These are phyloP conservation scores for Daboia siamensis DNA, from an alignment of 2,113 vertebrate genomes.

Conservation along the genomic window DNA sequence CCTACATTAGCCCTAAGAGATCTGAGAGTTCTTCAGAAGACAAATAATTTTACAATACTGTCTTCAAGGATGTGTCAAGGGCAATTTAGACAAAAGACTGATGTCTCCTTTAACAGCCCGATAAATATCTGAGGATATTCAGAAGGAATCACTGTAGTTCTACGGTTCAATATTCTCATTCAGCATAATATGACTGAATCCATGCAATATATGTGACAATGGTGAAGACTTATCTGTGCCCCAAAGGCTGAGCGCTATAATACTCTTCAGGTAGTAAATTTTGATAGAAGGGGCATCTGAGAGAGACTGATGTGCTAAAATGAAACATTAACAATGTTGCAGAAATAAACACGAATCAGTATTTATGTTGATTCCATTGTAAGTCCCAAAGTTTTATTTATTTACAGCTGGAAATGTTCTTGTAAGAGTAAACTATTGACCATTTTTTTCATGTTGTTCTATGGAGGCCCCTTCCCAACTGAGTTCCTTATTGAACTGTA, in stretches of 20 bases:
- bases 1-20: conserved; percentile 75
- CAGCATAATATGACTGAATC: conserved; percentile 75
- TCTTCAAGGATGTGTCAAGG: conserved; percentile 83
- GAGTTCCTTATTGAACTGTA: conserved; percentile 84
- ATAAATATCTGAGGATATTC: conserved; percentile 83
- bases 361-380: conserved; percentile 75
- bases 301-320: conserved; percentile 71
- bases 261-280: conserved; percentile 67
- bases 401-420: conserved; percentile 73
- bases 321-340: conserved; percentile 69
- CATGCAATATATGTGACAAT: conserved; percentile 72
- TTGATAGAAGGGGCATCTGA: conserved; percentile 71
- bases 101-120: conserved; percentile 82
- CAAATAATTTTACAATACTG: conserved; percentile 80
- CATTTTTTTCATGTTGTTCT: conserved; percentile 72
- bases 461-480: conserved; percentile 81
- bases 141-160: conserved; percentile 72
- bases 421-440: conserved; percentile 80
- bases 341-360: conserved; percentile 76
- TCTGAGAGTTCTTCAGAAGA: conserved; percentile 78
- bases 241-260: conserved; percentile 72
- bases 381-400: conserved; percentile 77
- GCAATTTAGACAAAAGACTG: conserved; percentile 84
- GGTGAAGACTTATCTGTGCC: conserved; percentile 82
- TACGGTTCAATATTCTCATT: conserved; percentile 75